Evolutionary conservation across 2,888 invertebrate genomes (phyloP).

Genomic region (Tenthredo amoena): DNA sequence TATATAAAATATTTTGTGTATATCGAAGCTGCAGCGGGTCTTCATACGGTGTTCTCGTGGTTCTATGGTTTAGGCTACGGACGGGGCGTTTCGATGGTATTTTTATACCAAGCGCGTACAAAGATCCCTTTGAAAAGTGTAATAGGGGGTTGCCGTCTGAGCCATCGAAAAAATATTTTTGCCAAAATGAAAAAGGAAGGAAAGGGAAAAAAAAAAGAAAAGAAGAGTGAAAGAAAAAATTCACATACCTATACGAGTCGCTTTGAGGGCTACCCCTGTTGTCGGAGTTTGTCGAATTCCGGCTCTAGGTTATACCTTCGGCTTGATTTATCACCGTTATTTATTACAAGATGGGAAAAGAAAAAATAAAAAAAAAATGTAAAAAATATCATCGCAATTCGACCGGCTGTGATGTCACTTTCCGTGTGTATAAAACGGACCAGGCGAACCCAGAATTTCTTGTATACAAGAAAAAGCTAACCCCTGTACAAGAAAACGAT

Average conservation of each 20-base stretch:
- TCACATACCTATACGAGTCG: neutral
- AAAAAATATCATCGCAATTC: constrained; percentile 13
- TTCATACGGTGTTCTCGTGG: constrained; percentile 12
- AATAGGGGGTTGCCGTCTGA: constrained; percentile 18
- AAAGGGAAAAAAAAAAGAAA: neutral
- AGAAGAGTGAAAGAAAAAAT: neutral
- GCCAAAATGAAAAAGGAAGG: neutral
- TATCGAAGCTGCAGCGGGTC: neutral
- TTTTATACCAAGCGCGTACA: constrained; percentile 24
- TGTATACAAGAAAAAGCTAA: neutral
- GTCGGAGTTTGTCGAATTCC: neutral
- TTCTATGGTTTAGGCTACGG: neutral
- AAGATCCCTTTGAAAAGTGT: constrained; percentile 44
- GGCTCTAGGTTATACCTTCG: neutral
- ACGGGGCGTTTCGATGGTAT: constrained; percentile 33
- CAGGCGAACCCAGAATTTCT: neutral
- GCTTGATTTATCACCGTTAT: constrained; percentile 20
- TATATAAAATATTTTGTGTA: neutral
- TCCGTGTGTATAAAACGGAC: neutral
- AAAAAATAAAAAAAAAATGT: no score
- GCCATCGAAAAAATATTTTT: constrained; percentile 5
- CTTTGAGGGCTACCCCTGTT: neutral
- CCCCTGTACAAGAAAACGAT: constrained; percentile 8
- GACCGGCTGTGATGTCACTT: constrained; percentile 4
- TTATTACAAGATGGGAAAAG: neutral